A percentile compares a stretch with the other conserved stretches of the same genome.
Evolutionary conservation across 1,140 invertebrate species (phyloP).

Genomic region (Atta colombica): DNA sequence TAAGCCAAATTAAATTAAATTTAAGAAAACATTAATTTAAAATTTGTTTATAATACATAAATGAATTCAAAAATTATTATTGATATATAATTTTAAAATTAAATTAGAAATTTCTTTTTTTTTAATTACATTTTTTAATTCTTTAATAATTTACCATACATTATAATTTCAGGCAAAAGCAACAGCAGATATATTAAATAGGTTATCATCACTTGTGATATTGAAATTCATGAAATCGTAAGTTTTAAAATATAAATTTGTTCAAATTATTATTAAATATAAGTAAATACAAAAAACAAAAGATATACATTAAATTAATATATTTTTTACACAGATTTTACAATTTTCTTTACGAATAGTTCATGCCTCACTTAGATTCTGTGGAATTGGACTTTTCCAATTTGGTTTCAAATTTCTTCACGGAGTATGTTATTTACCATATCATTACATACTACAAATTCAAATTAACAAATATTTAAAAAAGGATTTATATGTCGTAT

Average conservation of each 20-base stretch:
- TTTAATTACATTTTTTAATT: neutral
- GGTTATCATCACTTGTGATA: neutral
- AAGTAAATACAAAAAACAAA: neutral
- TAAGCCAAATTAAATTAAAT: neutral
- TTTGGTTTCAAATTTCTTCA: slow-evolving; percentile 35
- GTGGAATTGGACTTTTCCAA: slow-evolving; percentile 28
- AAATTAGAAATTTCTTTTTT: neutral
- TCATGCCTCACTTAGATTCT: slow-evolving; percentile 13
- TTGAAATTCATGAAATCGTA: neutral
- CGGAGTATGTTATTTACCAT: neutral
- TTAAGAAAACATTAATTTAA: neutral
- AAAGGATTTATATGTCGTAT: neutral
- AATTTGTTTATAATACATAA: neutral
- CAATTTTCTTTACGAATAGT: neutral
- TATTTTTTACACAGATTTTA: slow-evolving; percentile 2
- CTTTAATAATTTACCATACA: neutral
- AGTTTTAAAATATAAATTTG: neutral
- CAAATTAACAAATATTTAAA: neutral
- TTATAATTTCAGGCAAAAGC: neutral
- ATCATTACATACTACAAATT: neutral
- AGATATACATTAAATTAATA: neutral
- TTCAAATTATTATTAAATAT: neutral
- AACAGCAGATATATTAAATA: slow-evolving; percentile 2
- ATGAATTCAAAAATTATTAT: neutral
- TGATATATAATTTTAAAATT: neutral